These are phyloP conservation scores for Pseudolaguvia tuberculata DNA, from an alignment of 2,113 vertebrate genomes.

Conservation along the genomic window DNA sequence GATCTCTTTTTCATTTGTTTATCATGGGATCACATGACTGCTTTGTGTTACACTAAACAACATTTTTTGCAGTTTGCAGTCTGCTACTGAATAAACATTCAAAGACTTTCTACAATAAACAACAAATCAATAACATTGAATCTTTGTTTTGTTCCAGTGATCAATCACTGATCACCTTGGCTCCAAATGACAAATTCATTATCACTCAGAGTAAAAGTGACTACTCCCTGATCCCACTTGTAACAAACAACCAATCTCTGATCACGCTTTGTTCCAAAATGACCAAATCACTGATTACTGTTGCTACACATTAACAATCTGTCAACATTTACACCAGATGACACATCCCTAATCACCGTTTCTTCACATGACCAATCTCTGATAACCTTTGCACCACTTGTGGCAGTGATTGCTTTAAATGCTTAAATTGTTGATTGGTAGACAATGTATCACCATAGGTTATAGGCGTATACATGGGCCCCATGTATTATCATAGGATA, in stretches of 20 bases:
- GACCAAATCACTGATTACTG: background rate
- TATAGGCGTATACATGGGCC: too few species aligned
- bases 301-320: background rate
- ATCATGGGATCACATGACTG: background rate
- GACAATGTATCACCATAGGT: too few species aligned
- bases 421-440: too few species aligned
- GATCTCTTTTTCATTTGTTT: background rate
- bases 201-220: background rate
- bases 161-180: too few species aligned
- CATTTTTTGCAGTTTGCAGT: background rate
- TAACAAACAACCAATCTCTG: background rate
- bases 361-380: background rate
- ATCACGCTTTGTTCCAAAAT: background rate
- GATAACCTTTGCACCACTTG: background rate
- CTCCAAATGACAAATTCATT: background rate
- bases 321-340: background rate
- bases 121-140: too few species aligned
- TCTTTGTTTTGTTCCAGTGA: too few species aligned
- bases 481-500: too few species aligned
- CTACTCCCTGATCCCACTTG: background rate
- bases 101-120: too few species aligned
- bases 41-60: background rate
- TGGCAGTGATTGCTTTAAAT: background rate
- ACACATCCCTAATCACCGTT: too few species aligned
- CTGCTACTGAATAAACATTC: background rate